Evolutionary conservation across 2,888 invertebrate species (phyloP).

Genomic region (Corythucha ciliata): DNA sequence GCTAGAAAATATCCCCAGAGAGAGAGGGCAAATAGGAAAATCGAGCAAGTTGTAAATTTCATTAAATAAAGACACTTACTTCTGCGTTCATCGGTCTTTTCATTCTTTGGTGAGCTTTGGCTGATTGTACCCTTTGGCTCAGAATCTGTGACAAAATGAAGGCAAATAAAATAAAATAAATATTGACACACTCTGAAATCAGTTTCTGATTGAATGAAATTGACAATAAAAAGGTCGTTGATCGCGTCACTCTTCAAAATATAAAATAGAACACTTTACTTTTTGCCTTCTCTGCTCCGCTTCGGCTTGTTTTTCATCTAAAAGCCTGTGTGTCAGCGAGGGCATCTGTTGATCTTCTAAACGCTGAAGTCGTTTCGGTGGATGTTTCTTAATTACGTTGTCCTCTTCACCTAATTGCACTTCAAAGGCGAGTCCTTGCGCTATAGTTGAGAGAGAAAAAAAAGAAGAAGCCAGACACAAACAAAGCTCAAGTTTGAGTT

Average conservation of each 20-base stretch:
- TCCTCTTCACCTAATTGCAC: conserved; percentile 48
- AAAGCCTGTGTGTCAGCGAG: conserved; percentile 50
- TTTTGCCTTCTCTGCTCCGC: conserved; percentile 60
- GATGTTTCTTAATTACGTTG: conserved; percentile 50
- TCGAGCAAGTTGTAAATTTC: no score
- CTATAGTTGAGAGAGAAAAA: no score
- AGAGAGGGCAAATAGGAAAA: no score
- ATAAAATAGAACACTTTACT: no score
- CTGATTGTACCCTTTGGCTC: conserved; percentile 38
- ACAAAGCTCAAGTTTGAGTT: no score
- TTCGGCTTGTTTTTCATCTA: conserved; percentile 61
- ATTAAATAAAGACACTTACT: conserved; percentile 22
- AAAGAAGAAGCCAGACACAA: no score
- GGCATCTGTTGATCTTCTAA: conserved; percentile 53
- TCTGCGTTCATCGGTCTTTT: conserved; percentile 30
- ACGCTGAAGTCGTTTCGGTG: conserved; percentile 58
- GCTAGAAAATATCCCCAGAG: no score
- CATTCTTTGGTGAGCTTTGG: conserved; percentile 35
- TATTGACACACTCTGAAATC: background rate
- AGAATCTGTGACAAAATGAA: conserved; percentile 34
- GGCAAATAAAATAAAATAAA: conserved; percentile 43
- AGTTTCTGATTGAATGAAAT: conserved; percentile 42
- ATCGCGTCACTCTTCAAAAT: no score
- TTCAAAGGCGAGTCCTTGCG: conserved; percentile 47
- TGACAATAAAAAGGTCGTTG: conserved; percentile 44